Evolutionary conservation across 2,113 vertebrate genomes (phyloP), one percentile per base, ranked within the genome.

Genomic region (Porphyrio hochstetteri): DNA sequence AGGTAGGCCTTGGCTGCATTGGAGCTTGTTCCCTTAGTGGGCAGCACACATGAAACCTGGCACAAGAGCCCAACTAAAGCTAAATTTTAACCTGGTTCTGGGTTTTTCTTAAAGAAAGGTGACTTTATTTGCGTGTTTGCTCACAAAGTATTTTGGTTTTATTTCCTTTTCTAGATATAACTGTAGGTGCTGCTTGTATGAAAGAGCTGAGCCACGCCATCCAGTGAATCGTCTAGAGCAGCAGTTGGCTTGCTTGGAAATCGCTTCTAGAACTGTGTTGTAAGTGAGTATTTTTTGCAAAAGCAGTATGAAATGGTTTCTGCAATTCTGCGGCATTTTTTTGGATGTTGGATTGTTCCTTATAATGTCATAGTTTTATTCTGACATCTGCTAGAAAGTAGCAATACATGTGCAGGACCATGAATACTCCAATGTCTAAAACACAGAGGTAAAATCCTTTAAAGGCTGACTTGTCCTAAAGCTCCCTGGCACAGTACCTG

Each of bases 161-260:
- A 13, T 94, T 94, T 96, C 72, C 64, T 94, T 97, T 95, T 94
- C 80, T 88, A 97, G 75, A 71, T 86, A 88, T 52, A 96, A 86
- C 84, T 90, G 11, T 95, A 76, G 79, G 68, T 95, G 95, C 90
- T 97, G 96, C 83, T 96, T 88, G 56, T 86, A 83, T 78, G 79
- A 88, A 96, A 92, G 83, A 96, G 59, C 75, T 89, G 92, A 95
- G 71, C 28, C 35, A 91, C 70, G 48, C 19, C 74, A 92, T 81
- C 91, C 90, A 95, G 71, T 86, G 53, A 92, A 83, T 50, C 69
- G 57, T 84, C 74, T 76, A 76, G 42, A 70, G 84, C 71, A 78
- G 80, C 44, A 48, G 53, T 25, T 55, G 74, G 46, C 64, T 96
- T 96, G 57, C 69, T 92, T 60, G 16, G 68, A 91, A 93, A 40